Percentiles rank a stretch among this genome's conserved stretches.
Evolutionary conservation across 2,113 vertebrate genomes (phyloP).

Genomic region (Tiliqua scincoides): DNA sequence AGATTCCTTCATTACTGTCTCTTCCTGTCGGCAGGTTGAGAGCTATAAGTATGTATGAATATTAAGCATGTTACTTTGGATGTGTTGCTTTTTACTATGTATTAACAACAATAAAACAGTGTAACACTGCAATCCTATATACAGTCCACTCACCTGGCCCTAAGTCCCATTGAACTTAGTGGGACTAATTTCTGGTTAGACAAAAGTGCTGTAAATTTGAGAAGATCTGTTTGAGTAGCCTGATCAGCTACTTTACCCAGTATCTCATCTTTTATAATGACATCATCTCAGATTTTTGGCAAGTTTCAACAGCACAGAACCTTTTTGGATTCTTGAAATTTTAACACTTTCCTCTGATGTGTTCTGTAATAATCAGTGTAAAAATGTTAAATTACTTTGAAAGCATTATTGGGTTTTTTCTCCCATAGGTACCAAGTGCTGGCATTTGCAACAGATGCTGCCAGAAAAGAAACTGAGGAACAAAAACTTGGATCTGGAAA

Average conservation of each 20-base stretch:
- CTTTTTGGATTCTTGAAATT: not conserved
- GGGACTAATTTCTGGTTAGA: too few species aligned
- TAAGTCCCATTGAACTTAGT: too few species aligned
- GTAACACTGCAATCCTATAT: not conserved
- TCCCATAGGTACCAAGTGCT: constrained; percentile 91
- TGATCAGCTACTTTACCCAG: not conserved
- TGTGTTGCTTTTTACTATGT: not conserved
- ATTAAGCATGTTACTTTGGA: not conserved
- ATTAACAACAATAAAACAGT: not conserved
- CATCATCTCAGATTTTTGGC: too few species aligned
- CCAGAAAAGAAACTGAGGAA: constrained; percentile 85
- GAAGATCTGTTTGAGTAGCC: not conserved
- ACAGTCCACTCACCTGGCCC: too few species aligned
- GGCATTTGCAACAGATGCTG: constrained; percentile 93
- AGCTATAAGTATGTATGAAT: constrained; percentile 89
- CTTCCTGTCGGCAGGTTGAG: constrained; percentile 90
- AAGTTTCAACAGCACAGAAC: not conserved
- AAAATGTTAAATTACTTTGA: not conserved
- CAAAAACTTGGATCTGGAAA: constrained; percentile 89
- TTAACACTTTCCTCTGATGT: not conserved
- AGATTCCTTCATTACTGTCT: constrained; percentile 94
- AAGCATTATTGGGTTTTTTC: not conserved
- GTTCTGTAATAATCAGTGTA: not conserved
- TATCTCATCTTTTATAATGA: too few species aligned
- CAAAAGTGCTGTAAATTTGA: not conserved